Percentiles rank a stretch among this genome's conserved stretches.
Evolutionary conservation across 1,140 invertebrate species (phyloP).

Genomic region (Microplitis mediator): DNA sequence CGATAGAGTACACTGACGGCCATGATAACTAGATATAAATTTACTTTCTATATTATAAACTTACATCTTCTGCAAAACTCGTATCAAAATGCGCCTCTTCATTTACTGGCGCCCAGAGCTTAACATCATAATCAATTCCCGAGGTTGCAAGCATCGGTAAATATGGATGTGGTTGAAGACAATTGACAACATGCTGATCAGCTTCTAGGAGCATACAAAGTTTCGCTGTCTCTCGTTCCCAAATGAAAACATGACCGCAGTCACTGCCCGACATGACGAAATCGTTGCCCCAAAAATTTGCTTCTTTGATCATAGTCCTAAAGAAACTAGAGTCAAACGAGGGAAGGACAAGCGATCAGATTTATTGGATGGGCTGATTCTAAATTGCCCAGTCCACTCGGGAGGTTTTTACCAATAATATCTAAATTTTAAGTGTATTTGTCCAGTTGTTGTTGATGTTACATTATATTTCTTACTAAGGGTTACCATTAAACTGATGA

Average conservation of each 20-base stretch:
- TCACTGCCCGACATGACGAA: constrained; percentile 87
- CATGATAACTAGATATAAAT: too few relatives aligned
- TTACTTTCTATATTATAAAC: constrained; percentile 37
- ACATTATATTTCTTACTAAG: not conserved
- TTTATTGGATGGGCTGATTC: constrained; percentile 52
- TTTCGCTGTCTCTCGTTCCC: constrained; percentile 70
- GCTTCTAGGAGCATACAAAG: constrained; percentile 82
- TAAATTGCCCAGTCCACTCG: constrained; percentile 56
- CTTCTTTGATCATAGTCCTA: constrained; percentile 90
- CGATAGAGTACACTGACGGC: too few relatives aligned
- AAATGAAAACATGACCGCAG: constrained; percentile 81
- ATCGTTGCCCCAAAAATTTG: constrained; percentile 85
- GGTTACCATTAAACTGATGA: not conserved
- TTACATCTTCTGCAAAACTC: constrained; percentile 74
- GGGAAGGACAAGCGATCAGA: constrained; percentile 54
- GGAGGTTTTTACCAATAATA: constrained; percentile 49
- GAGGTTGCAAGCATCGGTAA: constrained; percentile 83
- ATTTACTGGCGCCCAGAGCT: constrained; percentile 79
- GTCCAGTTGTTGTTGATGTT: constrained; percentile 1
- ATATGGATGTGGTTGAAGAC: constrained; percentile 83
- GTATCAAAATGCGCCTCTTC: constrained; percentile 69
- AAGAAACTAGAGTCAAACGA: constrained; percentile 61
- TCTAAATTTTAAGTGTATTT: constrained; percentile 12
- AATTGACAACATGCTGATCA: constrained; percentile 87
- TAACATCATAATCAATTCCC: constrained; percentile 90